These are phyloP conservation scores for Mustela nigripes DNA, from an alignment of 2,113 vertebrate genomes.

Conservation along the genomic window DNA sequence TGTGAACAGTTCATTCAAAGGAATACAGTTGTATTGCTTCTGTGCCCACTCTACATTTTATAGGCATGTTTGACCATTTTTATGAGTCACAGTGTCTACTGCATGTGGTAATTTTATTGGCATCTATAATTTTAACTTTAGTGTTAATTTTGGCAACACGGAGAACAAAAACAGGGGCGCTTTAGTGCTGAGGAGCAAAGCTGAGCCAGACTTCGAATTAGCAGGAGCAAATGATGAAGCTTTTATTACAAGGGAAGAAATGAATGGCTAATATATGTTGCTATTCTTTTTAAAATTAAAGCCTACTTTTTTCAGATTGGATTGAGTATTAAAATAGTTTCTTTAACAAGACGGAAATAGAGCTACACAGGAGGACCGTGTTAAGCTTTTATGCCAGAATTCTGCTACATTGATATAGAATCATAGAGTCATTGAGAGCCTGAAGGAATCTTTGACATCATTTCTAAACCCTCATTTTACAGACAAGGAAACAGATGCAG, in stretches of 20 bases:
- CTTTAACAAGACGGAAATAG: background rate
- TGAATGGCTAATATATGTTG: background rate
- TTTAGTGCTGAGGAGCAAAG: background rate
- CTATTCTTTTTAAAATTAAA: conserved; percentile 47
- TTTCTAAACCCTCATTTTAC: conserved; percentile 53
- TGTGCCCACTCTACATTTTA: conserved; percentile 67
- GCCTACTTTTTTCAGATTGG: background rate
- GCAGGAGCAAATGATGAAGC: background rate
- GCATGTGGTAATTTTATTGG: conserved; percentile 68
- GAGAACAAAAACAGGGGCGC: background rate
- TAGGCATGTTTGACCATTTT: conserved; percentile 47
- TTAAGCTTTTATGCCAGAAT: conserved; percentile 5
- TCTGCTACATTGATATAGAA: background rate
- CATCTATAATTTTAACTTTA: conserved; percentile 57
- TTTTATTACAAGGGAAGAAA: background rate
- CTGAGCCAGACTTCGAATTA: background rate
- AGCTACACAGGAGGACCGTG: fast-evolving
- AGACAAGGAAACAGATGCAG: background rate
- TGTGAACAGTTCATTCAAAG: background rate
- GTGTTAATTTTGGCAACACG: conserved; percentile 66
- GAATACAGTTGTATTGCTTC: conserved; percentile 25
- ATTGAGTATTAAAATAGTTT: background rate
- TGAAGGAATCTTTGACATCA: conserved; percentile 17
- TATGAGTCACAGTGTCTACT: conserved; percentile 60
- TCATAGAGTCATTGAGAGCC: background rate